phyloP scores from a whole-genome alignment of 2,113 vertebrate species.

The Holacanthus passer region DNA sequence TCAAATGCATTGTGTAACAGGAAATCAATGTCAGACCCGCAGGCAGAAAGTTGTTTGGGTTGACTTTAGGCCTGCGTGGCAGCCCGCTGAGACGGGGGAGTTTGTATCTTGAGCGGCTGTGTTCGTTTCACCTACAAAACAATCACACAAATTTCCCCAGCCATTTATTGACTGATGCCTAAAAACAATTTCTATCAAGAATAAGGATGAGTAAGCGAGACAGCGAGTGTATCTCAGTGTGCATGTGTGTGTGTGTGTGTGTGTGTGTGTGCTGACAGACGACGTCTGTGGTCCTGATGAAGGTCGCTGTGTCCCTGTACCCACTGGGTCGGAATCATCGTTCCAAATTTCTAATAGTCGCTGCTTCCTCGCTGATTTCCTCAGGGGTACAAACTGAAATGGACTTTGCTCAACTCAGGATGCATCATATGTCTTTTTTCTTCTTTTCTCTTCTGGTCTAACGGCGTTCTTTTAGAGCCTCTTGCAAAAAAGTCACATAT shows the following conservation, averaged over 20 bases:
- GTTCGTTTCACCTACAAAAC: conserved; percentile 35
- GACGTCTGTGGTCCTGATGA: conserved; percentile 46
- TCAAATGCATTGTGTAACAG: conserved; percentile 15
- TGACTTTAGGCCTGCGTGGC: not conserved
- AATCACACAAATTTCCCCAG: conserved; percentile 30
- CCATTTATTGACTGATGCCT: conserved; percentile 20
- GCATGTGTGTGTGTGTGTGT: conserved; percentile 21
- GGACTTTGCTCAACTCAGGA: conserved; percentile 54
- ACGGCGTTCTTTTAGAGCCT: not conserved
- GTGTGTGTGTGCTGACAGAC: conserved; percentile 20
- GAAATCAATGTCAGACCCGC: conserved; percentile 23
- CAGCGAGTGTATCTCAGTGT: not conserved
- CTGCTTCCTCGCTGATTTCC: conserved; percentile 70
- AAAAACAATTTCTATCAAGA: conserved; percentile 22
- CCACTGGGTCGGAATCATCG: conserved; percentile 69
- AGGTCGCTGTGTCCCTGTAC: conserved; percentile 60
- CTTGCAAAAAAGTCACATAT: not conserved
- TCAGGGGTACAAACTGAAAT: conserved; percentile 71
- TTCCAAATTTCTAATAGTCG: conserved; percentile 68
- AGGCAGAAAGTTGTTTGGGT: conserved; percentile 3
- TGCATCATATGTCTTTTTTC: conserved; percentile 5
- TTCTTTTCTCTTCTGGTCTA: conserved; percentile 7
- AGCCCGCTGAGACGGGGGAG: not conserved
- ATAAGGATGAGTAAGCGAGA: not conserved
- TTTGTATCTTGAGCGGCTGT: not conserved